phyloP scores from a whole-genome alignment of 1,140 invertebrate genomes.

The Rhysida immarginata region DNA sequence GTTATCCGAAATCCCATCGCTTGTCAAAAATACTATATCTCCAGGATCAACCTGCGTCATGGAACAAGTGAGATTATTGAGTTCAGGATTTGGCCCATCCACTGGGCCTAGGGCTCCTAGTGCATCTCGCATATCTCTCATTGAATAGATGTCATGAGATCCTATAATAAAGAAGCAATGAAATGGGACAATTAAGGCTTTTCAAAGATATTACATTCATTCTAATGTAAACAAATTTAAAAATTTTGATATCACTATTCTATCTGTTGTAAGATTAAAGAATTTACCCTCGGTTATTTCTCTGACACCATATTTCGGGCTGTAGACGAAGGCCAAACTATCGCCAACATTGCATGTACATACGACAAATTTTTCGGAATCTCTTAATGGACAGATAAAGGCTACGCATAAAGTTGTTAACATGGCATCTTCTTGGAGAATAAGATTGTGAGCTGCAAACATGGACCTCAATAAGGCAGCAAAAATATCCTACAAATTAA shows the following conservation, averaged over 20 bases:
- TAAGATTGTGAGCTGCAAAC: constrained; percentile 72
- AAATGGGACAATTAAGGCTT: no score
- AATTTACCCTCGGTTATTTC: constrained; percentile 49
- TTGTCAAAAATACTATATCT: constrained; percentile 78
- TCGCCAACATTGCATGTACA: constrained; percentile 87
- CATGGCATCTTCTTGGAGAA: constrained; percentile 69
- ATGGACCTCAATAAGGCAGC: constrained; percentile 62
- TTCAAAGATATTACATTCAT: no score
- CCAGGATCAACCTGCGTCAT: constrained; percentile 67
- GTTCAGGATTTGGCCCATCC: constrained; percentile 70
- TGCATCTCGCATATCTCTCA: constrained; percentile 81
- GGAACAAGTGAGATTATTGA: constrained; percentile 77
- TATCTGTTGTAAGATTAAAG: background rate
- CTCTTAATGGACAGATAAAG: constrained; percentile 47
- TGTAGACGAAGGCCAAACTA: constrained; percentile 75
- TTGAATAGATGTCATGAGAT: constrained; percentile 76
- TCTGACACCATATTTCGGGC: constrained; percentile 50
- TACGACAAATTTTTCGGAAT: constrained; percentile 48
- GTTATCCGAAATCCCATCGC: constrained; percentile 85
- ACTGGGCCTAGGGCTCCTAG: constrained; percentile 78
- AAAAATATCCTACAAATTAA: constrained; percentile 51
- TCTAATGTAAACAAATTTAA: no score
- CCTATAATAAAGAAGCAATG: constrained; percentile 31
- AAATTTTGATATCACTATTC: no score
- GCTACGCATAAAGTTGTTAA: constrained; percentile 73